Evolutionary conservation across 2,888 invertebrate genomes (phyloP).

Genomic region (Nycteola revayana): DNA sequence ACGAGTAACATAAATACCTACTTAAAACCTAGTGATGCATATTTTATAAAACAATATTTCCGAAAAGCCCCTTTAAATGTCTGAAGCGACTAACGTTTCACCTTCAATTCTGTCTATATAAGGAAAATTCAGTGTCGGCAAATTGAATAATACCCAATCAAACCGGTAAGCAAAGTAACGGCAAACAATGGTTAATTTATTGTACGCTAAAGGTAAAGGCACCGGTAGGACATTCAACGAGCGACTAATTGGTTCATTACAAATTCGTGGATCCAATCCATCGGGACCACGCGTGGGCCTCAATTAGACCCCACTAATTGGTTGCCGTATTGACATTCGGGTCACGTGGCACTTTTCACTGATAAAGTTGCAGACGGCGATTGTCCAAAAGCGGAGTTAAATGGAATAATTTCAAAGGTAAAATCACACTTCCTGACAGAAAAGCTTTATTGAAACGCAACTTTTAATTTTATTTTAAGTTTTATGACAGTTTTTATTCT

Average conservation of each 20-base stretch:
- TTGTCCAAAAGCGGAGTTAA: not conserved
- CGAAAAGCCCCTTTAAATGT: too few species aligned
- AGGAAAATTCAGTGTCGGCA: slow-evolving; percentile 29
- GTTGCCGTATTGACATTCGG: slow-evolving; percentile 31
- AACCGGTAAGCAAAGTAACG: slow-evolving; percentile 7
- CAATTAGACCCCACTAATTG: slow-evolving; percentile 40
- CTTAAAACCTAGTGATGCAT: too few species aligned
- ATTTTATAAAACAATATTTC: too few species aligned
- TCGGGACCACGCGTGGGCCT: slow-evolving; percentile 24
- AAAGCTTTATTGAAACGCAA: too few species aligned
- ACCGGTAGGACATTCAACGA: slow-evolving; percentile 27
- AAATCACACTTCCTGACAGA: too few species aligned
- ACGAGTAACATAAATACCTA: too few species aligned
- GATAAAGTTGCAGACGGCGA: slow-evolving; percentile 1
- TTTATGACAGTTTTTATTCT: too few species aligned
- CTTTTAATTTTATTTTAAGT: too few species aligned
- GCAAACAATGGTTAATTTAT: slow-evolving; percentile 34
- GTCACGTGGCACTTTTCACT: slow-evolving; percentile 12
- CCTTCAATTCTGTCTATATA: too few species aligned
- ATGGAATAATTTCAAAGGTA: too few species aligned
- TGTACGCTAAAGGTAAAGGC: slow-evolving; percentile 17
- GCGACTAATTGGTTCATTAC: slow-evolving; percentile 56
- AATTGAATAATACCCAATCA: slow-evolving; percentile 12
- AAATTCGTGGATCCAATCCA: slow-evolving; percentile 39
- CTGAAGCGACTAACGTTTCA: too few species aligned